These are phyloP conservation scores for Tetragnatha versicolor DNA, from an alignment of 1,140 invertebrate species.

Conservation along the genomic window DNA sequence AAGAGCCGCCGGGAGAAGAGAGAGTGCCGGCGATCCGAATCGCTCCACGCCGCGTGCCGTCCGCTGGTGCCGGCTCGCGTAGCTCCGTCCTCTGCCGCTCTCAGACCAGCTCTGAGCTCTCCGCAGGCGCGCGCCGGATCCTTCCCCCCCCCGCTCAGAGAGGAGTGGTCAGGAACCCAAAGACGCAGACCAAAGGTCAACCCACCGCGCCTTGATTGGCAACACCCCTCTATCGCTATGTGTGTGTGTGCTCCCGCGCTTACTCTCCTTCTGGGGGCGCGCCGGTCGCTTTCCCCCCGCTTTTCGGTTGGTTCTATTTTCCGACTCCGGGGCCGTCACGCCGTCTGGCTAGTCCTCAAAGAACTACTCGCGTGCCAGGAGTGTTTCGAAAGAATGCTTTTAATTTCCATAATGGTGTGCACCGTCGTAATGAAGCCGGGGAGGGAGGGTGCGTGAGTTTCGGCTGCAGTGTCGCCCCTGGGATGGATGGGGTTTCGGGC, in stretches of 20 bases:
- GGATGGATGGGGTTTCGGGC: too few species aligned
- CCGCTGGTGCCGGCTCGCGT: neutral
- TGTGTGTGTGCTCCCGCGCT: slow-evolving; percentile 6
- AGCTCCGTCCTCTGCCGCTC: slow-evolving; percentile 9
- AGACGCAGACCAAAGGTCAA: slow-evolving; percentile 55
- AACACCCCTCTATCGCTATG: slow-evolving; percentile 38
- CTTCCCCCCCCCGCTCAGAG: slow-evolving; percentile 1
- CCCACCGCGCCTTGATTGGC: slow-evolving; percentile 55
- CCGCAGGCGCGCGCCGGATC: neutral
- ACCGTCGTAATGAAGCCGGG: too few species aligned
- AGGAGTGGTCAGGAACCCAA: slow-evolving; percentile 53
- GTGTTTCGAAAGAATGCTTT: too few species aligned
- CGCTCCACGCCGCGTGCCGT: slow-evolving; percentile 19
- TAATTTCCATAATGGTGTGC: too few species aligned
- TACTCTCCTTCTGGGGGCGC: slow-evolving; percentile 24
- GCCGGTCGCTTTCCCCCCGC: neutral
- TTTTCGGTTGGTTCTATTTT: slow-evolving; percentile 36
- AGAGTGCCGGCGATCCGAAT: neutral
- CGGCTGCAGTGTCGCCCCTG: too few species aligned
- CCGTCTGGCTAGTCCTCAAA: slow-evolving; percentile 38
- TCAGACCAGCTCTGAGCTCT: neutral
- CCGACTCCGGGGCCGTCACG: slow-evolving; percentile 44
- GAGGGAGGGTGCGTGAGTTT: neutral
- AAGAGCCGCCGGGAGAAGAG: too few species aligned
- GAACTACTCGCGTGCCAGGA: slow-evolving; percentile 18